A percentile compares a stretch with the other conserved stretches of the same genome.
phyloP scores from a whole-genome alignment of 2,113 vertebrate genomes.

The Erpornis zantholeuca region DNA sequence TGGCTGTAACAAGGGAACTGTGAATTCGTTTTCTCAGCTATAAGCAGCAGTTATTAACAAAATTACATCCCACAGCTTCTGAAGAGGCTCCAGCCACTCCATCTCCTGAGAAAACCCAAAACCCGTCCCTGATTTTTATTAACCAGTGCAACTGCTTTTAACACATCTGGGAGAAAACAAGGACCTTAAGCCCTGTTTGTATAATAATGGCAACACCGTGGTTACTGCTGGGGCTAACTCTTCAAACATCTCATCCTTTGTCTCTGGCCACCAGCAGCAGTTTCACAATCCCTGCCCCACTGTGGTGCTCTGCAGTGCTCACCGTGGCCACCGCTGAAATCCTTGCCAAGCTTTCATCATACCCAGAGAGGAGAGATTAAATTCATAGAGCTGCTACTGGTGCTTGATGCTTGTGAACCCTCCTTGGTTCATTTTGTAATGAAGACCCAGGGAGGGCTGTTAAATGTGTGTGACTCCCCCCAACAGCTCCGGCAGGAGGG shows the following conservation, averaged over 20 bases:
- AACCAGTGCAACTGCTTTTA: neutral
- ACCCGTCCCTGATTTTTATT: neutral
- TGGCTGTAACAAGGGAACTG: neutral
- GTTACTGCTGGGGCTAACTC: neutral
- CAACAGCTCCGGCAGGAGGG: neutral
- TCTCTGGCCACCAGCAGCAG: slow-evolving; percentile 13
- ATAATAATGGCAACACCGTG: slow-evolving; percentile 25
- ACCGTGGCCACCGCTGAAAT: neutral
- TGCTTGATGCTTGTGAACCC: neutral
- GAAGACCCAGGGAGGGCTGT: neutral
- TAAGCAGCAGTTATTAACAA: neutral
- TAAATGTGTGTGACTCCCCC: no score
- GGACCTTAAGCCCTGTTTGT: slow-evolving; percentile 28
- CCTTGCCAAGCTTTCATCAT: neutral
- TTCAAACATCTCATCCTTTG: slow-evolving; percentile 4
- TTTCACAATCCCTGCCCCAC: neutral
- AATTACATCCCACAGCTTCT: neutral
- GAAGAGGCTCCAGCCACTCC: neutral
- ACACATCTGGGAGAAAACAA: neutral
- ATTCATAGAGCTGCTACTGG: neutral
- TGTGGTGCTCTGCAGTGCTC: neutral
- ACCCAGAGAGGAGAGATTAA: neutral
- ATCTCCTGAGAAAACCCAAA: neutral
- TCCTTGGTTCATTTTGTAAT: neutral
- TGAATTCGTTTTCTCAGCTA: neutral